phyloP scores from a whole-genome alignment of 2,888 invertebrate genomes.

The Drosophila affinis region DNA sequence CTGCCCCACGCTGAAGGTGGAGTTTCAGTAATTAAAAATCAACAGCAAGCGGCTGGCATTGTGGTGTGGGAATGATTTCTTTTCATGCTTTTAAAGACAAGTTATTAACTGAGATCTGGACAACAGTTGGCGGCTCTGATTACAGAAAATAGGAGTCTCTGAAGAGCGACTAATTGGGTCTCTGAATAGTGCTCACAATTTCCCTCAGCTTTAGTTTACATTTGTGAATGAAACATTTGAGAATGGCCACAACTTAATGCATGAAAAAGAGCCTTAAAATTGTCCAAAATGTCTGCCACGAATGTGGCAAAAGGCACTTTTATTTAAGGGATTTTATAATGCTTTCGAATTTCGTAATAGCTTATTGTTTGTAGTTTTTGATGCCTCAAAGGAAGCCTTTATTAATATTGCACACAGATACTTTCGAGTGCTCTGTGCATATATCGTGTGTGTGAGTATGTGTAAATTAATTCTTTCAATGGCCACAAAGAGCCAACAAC shows the following conservation, averaged over 20 bases:
- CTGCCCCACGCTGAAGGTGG: slow-evolving; percentile 13
- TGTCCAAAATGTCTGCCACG: no score
- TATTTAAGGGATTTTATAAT: background rate
- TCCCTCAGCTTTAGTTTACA: background rate
- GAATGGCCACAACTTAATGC: background rate
- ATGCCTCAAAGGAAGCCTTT: background rate
- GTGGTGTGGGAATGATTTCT: background rate
- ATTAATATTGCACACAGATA: background rate
- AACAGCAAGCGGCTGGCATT: slow-evolving; percentile 43
- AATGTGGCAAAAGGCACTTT: background rate
- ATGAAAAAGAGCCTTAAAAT: no score
- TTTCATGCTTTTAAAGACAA: background rate
- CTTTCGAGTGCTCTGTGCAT: background rate
- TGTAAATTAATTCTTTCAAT: background rate
- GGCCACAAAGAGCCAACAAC: background rate
- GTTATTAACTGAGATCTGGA: background rate
- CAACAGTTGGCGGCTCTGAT: background rate
- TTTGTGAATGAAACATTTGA: background rate
- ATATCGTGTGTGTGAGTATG: background rate
- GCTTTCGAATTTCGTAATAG: background rate
- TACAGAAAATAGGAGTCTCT: no score
- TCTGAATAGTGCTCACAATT: background rate
- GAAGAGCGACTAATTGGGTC: background rate
- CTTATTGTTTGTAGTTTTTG: background rate
- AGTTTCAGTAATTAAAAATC: slow-evolving; percentile 70